Percentiles rank a stretch among this genome's conserved stretches.
phyloP scores from a whole-genome alignment of 2,113 vertebrate genomes.

The Marcusenius ussheri region DNA sequence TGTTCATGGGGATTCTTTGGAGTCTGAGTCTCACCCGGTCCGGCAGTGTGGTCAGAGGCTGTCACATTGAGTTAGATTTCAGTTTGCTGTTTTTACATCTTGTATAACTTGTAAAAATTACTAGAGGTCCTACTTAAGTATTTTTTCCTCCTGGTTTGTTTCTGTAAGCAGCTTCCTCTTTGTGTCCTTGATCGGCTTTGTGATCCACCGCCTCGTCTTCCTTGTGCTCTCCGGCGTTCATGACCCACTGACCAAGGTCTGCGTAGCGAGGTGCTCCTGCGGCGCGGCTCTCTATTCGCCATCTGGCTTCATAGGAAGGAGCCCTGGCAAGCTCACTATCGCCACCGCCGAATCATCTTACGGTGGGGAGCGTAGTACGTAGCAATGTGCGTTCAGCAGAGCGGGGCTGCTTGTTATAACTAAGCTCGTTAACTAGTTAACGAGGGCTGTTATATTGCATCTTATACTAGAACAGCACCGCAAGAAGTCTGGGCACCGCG shows the following conservation, averaged over 20 bases:
- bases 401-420: background rate
- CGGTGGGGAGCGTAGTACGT: background rate
- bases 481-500: background rate
- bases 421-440: background rate
- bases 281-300: background rate
- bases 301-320: background rate
- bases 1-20: background rate
- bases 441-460: background rate
- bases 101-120: background rate
- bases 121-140: background rate
- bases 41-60: background rate
- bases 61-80: background rate
- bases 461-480: background rate
- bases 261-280: background rate
- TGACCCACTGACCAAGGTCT: slow-evolving; percentile 4
- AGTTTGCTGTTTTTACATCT: background rate
- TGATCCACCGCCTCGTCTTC: background rate
- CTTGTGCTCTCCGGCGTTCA: background rate
- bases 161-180: background rate
- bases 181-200: background rate
- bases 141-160: background rate
- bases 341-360: background rate
- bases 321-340: background rate
- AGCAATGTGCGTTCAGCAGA: background rate
- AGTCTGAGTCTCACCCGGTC: background rate